Evolutionary conservation across 2,888 invertebrate genomes (phyloP).

Genomic region (Apocheima hispidaria): DNA sequence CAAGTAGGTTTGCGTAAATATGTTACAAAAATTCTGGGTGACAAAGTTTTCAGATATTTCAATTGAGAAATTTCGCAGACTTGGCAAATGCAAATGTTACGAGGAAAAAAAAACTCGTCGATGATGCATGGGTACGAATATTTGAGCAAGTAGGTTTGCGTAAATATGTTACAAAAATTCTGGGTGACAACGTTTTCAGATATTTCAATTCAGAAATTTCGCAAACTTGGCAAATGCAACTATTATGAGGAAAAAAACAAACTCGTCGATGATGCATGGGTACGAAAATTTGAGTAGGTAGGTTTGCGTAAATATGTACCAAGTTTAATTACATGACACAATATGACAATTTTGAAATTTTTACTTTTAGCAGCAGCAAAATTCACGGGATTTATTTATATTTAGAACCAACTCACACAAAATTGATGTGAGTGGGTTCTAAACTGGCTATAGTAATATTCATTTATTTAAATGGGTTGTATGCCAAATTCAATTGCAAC

Average conservation of each 20-base stretch:
- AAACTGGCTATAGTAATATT: conserved; percentile 6
- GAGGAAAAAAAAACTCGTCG: conserved; percentile 10
- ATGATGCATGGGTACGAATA: conserved; percentile 16
- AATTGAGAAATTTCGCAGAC: conserved; percentile 22
- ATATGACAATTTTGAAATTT: background rate
- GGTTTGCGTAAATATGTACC: background rate
- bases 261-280: conserved; percentile 14
- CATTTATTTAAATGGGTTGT: conserved; percentile 3
- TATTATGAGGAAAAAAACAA: conserved; percentile 15
- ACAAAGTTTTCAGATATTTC: conserved; percentile 19
- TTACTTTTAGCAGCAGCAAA: background rate
- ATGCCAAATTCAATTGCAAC: conserved; percentile 16
- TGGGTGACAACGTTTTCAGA: conserved; percentile 11
- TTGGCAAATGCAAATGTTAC: conserved; percentile 19
- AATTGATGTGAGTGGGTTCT: background rate
- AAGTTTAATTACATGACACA: conserved; percentile 2
- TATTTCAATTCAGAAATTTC: conserved; percentile 22
- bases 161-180: conserved; percentile 18
- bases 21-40: conserved; percentile 16
- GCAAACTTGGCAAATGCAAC: conserved; percentile 23
- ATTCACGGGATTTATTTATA: background rate
- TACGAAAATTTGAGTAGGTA: conserved; percentile 11
- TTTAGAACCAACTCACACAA: no score
- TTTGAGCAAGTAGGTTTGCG: conserved; percentile 10
- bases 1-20: no score